Evolutionary conservation across 2,113 vertebrate genomes (phyloP).

Genomic region (Naja naja): DNA sequence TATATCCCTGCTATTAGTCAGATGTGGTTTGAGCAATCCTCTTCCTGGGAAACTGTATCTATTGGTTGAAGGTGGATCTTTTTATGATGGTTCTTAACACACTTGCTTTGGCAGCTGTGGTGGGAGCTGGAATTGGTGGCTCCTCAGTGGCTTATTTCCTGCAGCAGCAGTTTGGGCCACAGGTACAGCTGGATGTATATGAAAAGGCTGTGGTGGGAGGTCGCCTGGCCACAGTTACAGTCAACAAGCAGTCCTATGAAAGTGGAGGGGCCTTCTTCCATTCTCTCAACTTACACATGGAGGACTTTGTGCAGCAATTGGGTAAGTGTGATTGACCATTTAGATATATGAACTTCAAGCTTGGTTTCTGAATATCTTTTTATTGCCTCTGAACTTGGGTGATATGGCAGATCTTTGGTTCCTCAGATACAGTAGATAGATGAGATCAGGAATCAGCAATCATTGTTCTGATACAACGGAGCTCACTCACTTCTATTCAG

Average conservation of each 20-base stretch:
- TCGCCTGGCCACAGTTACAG: constrained; percentile 87
- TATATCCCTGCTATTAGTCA: background rate
- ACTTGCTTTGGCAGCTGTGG: constrained; percentile 76
- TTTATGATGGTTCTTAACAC: background rate
- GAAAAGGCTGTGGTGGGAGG: constrained; percentile 86
- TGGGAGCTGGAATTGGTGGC: constrained; percentile 92
- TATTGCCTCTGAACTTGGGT: too few species aligned
- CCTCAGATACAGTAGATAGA: background rate
- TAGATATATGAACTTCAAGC: background rate
- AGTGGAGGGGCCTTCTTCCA: constrained; percentile 91
- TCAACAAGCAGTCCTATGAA: constrained; percentile 93
- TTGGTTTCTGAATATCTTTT: background rate
- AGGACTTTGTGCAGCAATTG: constrained; percentile 92
- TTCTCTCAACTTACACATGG: constrained; percentile 94
- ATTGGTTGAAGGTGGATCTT: background rate
- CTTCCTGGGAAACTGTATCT: background rate
- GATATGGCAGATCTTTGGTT: background rate
- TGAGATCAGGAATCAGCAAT: background rate
- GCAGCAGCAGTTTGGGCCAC: constrained; percentile 93
- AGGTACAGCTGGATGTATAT: constrained; percentile 90
- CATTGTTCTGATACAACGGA: background rate
- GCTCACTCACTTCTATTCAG: background rate
- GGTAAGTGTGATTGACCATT: constrained; percentile 71
- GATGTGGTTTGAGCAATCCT: background rate
- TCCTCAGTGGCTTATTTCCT: constrained; percentile 88